A percentile compares a stretch with the other conserved stretches of the same genome.
Evolutionary conservation across 1,140 invertebrate genomes (phyloP).

Genomic region (Nebria ingens): DNA sequence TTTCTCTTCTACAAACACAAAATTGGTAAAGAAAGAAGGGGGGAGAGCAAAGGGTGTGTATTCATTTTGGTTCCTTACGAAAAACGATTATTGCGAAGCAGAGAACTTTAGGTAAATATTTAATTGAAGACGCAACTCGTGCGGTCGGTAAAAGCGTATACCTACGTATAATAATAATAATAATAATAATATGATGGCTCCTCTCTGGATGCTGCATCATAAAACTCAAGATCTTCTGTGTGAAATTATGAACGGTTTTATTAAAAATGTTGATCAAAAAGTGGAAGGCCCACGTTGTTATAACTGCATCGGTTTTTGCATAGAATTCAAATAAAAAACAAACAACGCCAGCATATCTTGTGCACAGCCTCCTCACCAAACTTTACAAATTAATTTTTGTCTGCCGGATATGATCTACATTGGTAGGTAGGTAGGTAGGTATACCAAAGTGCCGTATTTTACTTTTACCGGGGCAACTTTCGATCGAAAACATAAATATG

Average conservation of each 20-base stretch:
- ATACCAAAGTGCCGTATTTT: no score
- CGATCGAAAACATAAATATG: no score
- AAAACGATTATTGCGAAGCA: constrained; percentile 3
- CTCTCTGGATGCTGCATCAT: no score
- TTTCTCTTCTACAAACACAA: no score
- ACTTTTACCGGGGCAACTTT: no score
- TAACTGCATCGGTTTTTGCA: constrained; percentile 9
- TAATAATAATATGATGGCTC: no score
- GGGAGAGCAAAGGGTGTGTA: background rate
- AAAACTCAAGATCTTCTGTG: constrained; percentile 3
- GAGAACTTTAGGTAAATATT: constrained; percentile 6
- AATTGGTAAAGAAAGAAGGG: background rate
- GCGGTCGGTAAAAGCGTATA: background rate
- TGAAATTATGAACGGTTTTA: constrained; percentile 7
- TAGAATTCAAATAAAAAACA: constrained; percentile 8
- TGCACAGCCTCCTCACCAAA: background rate
- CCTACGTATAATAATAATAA: no score
- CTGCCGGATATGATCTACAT: no score
- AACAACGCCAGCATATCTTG: no score
- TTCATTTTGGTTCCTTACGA: background rate
- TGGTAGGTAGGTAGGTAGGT: no score
- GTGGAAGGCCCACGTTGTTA: background rate
- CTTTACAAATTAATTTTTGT: constrained; percentile 10
- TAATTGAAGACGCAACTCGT: background rate
- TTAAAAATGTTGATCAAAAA: constrained; percentile 7